These are phyloP conservation scores for Caenorhabditis tropicalis DNA, from an alignment of 1,140 invertebrate species.

Conservation along the genomic window DNA sequence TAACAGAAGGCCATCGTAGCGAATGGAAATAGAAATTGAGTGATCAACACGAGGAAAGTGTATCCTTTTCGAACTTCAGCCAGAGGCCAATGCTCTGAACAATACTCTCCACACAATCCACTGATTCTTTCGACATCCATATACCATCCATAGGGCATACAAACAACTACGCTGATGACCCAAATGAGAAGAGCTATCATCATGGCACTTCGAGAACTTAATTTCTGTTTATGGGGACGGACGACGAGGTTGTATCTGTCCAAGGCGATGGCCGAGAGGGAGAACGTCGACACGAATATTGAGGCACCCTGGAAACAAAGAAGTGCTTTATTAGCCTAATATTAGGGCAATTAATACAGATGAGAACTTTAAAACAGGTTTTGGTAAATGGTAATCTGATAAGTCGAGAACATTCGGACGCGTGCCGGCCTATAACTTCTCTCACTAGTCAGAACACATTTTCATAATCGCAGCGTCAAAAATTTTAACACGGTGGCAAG, in stretches of 20 bases:
- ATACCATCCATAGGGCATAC: constrained; percentile 71
- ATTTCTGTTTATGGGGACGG: constrained; percentile 62
- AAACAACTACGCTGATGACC: constrained; percentile 68
- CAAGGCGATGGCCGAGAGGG: constrained; percentile 67
- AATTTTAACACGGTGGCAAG: too few species aligned
- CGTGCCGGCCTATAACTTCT: too few species aligned
- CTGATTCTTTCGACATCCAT: constrained; percentile 68
- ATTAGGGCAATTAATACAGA: neutral
- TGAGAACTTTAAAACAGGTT: neutral
- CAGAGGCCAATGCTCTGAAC: constrained; percentile 68
- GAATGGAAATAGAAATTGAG: constrained; percentile 71
- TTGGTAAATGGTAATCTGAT: too few species aligned
- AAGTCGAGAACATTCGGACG: too few species aligned
- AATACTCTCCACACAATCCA: constrained; percentile 63
- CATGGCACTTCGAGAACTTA: constrained; percentile 58
- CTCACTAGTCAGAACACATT: too few species aligned
- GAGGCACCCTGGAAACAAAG: constrained; percentile 47
- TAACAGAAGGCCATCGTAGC: constrained; percentile 72
- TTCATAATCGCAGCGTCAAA: too few species aligned
- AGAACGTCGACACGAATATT: constrained; percentile 69
- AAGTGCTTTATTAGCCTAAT: too few species aligned
- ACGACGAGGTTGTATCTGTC: constrained; percentile 71
- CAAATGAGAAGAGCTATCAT: constrained; percentile 65
- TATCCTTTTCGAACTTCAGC: constrained; percentile 59
- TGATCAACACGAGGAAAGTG: constrained; percentile 61